Base-by-base conservation (phyloP, 1,140 invertebrate genomes). In the Zaprionus inermis region DNA sequence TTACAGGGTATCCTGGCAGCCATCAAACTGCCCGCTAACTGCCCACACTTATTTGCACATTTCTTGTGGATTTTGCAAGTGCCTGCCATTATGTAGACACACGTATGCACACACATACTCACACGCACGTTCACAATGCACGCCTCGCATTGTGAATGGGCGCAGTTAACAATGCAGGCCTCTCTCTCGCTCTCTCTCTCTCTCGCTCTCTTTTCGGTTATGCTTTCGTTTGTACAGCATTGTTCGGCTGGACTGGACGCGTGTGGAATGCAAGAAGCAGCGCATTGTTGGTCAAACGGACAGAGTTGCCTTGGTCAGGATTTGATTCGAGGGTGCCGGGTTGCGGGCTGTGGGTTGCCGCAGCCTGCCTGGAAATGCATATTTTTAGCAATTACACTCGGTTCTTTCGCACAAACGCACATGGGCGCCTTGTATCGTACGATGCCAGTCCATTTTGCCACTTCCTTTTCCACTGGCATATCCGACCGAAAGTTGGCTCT, bases 341-440 rank as follows among this genome's bases (percentile, higher is more conserved):
- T 24, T 32, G 30, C 5, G 30, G 30, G 30, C 1, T 32, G 6
- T 32, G 30, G 30, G n/a, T 32, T 9, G 18, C 9, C 54, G 3
- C 64, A 49, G 18, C 36, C 22, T n/a, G 22, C 36, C 52, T 66
- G 34, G 20, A 24, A 44, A 44, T 74, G 67, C 59, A 74, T 70
- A 74, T 63, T 69, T 69, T 51, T 44, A 41, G 41, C 72, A 70
- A 58, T 64, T 64, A 57, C 58, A 38, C 24, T 66, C 24, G 22
- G 44, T 38, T 64, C 36, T 28, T 24, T 16, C 14, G 36, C 24
- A 12, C 58, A 56, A 10, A 60, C 36, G n/a, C 7, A 44, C n/a
- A n/a, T n/a, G 3, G 10, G 7, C 38, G 46, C 22, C 22, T 38
- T 46, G 46, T 22, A 18, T 18, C 28, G 56, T 55, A 7, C n/a